These are phyloP conservation scores for Drosophila parabipectinata DNA, from an alignment of 1,140 invertebrate species.

Conservation along the genomic window DNA sequence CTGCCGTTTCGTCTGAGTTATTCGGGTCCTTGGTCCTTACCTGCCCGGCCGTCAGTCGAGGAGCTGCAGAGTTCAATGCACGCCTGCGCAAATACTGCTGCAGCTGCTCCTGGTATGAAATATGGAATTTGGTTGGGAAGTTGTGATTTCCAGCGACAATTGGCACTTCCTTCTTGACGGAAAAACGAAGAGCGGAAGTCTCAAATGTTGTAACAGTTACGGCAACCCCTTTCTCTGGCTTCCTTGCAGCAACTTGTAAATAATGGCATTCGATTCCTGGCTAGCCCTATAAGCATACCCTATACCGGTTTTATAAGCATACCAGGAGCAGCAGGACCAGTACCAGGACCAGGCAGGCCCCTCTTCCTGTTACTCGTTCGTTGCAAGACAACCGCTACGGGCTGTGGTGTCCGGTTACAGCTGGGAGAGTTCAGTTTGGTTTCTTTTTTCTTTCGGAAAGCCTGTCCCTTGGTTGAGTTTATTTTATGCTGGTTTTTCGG, in stretches of 20 bases:
- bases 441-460: conserved; percentile 20
- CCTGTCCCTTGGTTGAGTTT: conserved; percentile 16
- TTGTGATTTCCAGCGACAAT: conserved; percentile 66
- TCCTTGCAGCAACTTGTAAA: conserved; percentile 46
- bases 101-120: conserved; percentile 52
- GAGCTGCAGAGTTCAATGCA: conserved; percentile 67
- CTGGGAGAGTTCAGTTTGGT: conserved; percentile 26
- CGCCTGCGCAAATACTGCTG: conserved; percentile 70
- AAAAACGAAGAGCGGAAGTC: conserved; percentile 60
- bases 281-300: conserved; percentile 24
- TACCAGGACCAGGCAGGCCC: background rate
- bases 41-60: conserved; percentile 3
- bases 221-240: background rate
- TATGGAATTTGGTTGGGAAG: conserved; percentile 22
- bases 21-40: conserved; percentile 12
- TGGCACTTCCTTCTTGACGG: conserved; percentile 63
- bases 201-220: conserved; percentile 65
- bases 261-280: conserved; percentile 38
- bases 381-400: conserved; percentile 36
- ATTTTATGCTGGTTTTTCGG: conserved; percentile 35
- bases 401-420: conserved; percentile 62
- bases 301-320: conserved; percentile 64
- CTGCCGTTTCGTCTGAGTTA: conserved; percentile 57
- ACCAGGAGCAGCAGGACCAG: conserved; percentile 16
- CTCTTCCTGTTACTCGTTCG: conserved; percentile 1